Percentiles rank a stretch among this genome's conserved stretches.
phyloP scores from a whole-genome alignment of 2,113 vertebrate species.

The Chloebia gouldiae region DNA sequence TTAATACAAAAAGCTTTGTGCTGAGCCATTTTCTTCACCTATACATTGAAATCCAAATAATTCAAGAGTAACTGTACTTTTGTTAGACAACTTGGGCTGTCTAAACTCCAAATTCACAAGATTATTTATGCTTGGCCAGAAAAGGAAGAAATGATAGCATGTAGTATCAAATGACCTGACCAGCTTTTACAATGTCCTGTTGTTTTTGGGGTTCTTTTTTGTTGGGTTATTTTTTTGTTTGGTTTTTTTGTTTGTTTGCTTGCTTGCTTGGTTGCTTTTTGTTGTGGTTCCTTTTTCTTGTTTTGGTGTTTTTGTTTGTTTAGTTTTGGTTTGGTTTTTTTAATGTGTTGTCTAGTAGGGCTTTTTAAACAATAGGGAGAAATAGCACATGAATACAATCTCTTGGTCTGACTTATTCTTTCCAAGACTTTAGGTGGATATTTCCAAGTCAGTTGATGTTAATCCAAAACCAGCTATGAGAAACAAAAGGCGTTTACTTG shows the following conservation, averaged over 20 bases:
- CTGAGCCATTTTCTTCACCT: slow-evolving; percentile 21
- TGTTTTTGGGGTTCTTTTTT: neutral
- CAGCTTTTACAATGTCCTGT: neutral
- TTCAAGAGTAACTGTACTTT: slow-evolving; percentile 38
- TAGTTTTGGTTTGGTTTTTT: neutral
- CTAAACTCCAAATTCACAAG: neutral
- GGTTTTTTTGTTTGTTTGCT: neutral
- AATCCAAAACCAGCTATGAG: neutral
- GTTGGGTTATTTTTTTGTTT: neutral
- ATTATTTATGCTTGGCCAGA: neutral
- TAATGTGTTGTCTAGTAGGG: neutral
- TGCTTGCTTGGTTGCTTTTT: neutral
- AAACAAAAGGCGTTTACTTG: neutral
- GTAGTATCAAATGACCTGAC: neutral
- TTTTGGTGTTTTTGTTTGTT: neutral
- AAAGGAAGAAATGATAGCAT: neutral
- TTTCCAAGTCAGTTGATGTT: neutral
- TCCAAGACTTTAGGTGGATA: neutral
- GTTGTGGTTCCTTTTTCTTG: neutral
- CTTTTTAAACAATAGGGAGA: neutral
- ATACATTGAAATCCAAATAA: slow-evolving; percentile 19
- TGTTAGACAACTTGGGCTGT: neutral
- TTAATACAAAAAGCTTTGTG: slow-evolving; percentile 12
- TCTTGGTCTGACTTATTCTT: neutral
- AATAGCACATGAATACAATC: neutral